These are phyloP conservation scores for Apostichopus japonicus DNA, from an alignment of 35 echinoderm and acorn worm species.

Conservation along the genomic window DNA sequence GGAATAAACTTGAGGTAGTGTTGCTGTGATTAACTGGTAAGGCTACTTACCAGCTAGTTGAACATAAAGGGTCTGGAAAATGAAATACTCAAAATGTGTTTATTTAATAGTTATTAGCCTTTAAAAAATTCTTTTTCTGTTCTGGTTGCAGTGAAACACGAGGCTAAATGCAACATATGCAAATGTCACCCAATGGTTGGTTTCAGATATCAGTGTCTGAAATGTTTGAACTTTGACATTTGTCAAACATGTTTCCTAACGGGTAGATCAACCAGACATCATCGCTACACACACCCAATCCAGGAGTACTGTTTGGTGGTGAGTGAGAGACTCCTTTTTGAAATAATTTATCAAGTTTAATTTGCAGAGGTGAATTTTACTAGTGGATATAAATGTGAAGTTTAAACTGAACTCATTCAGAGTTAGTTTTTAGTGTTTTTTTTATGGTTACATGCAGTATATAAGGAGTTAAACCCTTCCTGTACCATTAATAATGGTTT, in stretches of 20 bases:
- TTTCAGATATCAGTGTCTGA: conserved; percentile 88
- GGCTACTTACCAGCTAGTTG: too few relatives aligned
- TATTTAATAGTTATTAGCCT: too few relatives aligned
- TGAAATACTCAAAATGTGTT: too few relatives aligned
- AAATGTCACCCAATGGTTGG: conserved; percentile 86
- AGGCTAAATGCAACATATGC: conserved; percentile 90
- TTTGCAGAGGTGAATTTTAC: not conserved
- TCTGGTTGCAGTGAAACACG: conserved; percentile 87
- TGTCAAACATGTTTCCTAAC: conserved; percentile 95
- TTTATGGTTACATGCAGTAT: not conserved
- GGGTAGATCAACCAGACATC: conserved; percentile 61
- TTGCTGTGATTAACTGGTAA: too few relatives aligned
- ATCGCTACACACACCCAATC: conserved; percentile 86
- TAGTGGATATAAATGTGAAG: too few relatives aligned
- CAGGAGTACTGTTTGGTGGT: conserved; percentile 86
- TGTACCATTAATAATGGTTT: too few relatives aligned
- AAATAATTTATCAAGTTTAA: not conserved
- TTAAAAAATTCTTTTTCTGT: not conserved
- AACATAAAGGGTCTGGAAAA: too few relatives aligned
- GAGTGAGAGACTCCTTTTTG: not conserved
- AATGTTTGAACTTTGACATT: conserved; percentile 94
- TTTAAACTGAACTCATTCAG: too few relatives aligned
- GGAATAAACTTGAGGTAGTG: too few relatives aligned
- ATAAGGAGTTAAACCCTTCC: too few relatives aligned
- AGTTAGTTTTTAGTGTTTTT: not conserved